Percentiles rank a stretch among this genome's conserved stretches.
Evolutionary conservation across 2,113 vertebrate species (phyloP).

Genomic region (Crotalus horridus): DNA sequence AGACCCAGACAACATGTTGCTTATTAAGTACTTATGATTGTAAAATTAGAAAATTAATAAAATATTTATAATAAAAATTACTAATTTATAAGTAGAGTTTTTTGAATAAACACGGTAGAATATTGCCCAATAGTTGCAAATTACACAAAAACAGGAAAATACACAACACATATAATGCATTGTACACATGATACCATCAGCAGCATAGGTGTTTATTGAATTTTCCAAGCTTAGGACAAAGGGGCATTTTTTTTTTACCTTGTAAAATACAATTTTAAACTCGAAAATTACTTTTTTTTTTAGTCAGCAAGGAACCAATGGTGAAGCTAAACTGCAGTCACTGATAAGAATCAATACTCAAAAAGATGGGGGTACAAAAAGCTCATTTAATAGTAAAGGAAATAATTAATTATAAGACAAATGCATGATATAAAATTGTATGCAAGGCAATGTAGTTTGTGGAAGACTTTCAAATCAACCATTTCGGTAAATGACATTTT

Average conservation of each 20-base stretch:
- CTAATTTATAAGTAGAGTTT: not conserved
- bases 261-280: slow-evolving; percentile 14
- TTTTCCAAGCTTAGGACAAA: slow-evolving; percentile 12
- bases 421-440: slow-evolving; percentile 16
- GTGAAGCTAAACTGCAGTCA: slow-evolving; percentile 12
- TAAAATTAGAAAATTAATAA: too few species aligned
- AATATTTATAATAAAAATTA: too few species aligned
- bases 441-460: not conserved
- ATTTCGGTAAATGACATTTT: slow-evolving; percentile 14
- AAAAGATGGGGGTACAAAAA: not conserved
- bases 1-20: too few species aligned
- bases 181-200: not conserved
- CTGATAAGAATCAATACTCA: not conserved
- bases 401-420: not conserved
- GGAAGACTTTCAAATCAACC: not conserved
- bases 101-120: not conserved
- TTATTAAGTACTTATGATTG: too few species aligned
- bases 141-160: not conserved
- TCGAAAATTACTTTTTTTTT: slow-evolving; percentile 18
- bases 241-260: slow-evolving; percentile 20
- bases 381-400: slow-evolving; percentile 1
- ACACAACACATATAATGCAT: not conserved
- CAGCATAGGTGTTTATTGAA: not conserved
- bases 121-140: not conserved
- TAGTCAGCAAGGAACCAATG: slow-evolving; percentile 12